A percentile compares a stretch with the other conserved stretches of the same genome.
Evolutionary conservation across 2,113 vertebrate species (phyloP).

Genomic region (Cathartes aura): DNA sequence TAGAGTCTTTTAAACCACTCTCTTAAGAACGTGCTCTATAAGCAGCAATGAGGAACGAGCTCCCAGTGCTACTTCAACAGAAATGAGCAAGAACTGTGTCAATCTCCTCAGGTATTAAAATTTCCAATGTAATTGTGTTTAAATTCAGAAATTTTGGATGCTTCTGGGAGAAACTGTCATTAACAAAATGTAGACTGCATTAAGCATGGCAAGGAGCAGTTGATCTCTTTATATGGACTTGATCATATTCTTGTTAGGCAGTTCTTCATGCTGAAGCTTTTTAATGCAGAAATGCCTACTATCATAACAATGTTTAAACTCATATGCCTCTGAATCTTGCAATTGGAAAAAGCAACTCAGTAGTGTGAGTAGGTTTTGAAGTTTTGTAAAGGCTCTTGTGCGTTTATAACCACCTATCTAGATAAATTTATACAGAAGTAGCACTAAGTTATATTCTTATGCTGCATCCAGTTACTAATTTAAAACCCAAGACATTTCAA

Average conservation of each 20-base stretch:
- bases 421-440: not conserved
- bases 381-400: not conserved
- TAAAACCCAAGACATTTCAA: not conserved
- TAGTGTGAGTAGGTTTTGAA: not conserved
- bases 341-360: not conserved
- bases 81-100: not conserved
- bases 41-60: not conserved
- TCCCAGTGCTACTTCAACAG: not conserved
- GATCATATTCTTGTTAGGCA: not conserved
- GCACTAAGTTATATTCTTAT: not conserved
- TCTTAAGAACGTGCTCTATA: not conserved
- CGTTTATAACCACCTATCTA: not conserved
- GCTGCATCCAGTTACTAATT: not conserved
- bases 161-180: not conserved
- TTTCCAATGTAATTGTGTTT: not conserved
- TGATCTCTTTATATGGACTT: conserved; percentile 1
- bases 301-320: not conserved
- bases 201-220: conserved; percentile 2
- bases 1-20: not conserved
- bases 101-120: not conserved
- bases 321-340: not conserved
- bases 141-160: not conserved
- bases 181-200: not conserved
- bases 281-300: not conserved
- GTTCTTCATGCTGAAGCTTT: not conserved